Conservation (phyloP, 2,113 vertebrate species). For the Bettongia penicillata region DNA sequence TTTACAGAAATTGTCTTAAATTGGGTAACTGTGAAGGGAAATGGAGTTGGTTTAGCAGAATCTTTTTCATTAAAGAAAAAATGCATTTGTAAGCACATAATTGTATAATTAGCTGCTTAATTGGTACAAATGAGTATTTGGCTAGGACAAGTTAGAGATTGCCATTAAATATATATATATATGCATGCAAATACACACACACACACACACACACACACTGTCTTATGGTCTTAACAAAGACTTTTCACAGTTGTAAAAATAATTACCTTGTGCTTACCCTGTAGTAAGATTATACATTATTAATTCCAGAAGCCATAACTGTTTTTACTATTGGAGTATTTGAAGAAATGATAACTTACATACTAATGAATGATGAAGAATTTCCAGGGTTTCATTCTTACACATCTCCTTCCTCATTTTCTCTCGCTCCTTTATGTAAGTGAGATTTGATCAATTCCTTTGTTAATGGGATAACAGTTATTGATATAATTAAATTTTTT, state of each 20-base stretch:
- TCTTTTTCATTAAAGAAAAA: background rate
- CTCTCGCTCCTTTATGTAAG: background rate
- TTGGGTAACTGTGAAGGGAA: background rate
- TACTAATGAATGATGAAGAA: background rate
- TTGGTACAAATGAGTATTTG: background rate
- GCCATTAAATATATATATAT: background rate
- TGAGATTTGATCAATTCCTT: background rate
- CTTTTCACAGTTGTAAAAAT: background rate
- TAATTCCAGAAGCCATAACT: background rate
- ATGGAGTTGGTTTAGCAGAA: background rate
- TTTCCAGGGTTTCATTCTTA: background rate
- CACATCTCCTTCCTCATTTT: background rate
- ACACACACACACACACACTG: too few relatives aligned
- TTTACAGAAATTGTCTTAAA: background rate
- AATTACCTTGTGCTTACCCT: background rate
- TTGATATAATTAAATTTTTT: background rate
- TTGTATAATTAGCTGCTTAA: background rate
- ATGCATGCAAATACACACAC: too few relatives aligned
- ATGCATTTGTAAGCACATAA: background rate
- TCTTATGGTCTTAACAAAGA: background rate
- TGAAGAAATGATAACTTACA: background rate
- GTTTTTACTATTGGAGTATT: background rate
- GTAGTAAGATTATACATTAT: too few relatives aligned
- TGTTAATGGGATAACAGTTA: background rate
- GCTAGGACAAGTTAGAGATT: background rate